Evolutionary conservation across 2,797 vertebrate genomes (phyloP), one percentile per base, ranked within the genome.

Genomic region (Lemur catta): DNA sequence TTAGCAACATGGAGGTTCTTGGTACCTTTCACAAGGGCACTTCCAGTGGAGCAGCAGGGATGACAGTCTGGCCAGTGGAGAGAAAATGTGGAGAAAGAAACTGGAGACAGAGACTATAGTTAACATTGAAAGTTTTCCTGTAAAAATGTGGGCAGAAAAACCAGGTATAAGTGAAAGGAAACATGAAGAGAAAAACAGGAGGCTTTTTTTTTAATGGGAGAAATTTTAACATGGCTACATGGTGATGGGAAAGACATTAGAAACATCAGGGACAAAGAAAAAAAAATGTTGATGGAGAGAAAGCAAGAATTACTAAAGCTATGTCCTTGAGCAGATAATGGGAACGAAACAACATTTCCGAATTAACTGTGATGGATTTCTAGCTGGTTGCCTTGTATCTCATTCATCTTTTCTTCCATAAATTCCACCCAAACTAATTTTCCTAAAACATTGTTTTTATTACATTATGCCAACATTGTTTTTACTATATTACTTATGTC

Each of bases 351-450:
- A 26, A 13, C 7, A 35, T 4, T 4, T 28, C 17, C 12, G 6
- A 80, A 65, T 52, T 74, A 50, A 35, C 17, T 67, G 4, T 41
- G 20, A 30, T 17, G 50, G 35, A 67, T 28, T 22, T 86, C 35
- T n/a, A 52, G 38, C 84, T 89, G 6, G 14, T 18, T 94, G 65
- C 38, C 59, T 94, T 17, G 46, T 55, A 15, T 84, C 67, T 65
- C 26, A 65, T 74, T 24, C 75, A 14, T 20, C 35, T 67, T 92
- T 79, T n/a, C 35, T 46, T 86, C 65, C 48, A 24, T 80, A 84
- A 61, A 87, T 91, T 76, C 55, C 41, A 61, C 6, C 7, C 22
- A 91, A 80, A 67, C 12, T 11, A 88, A 74, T 52, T 92, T 87
- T 57, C 69, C 59, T 82, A 78, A 94, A 86, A 57, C 48, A 59